Conservation (phyloP, 2,113 vertebrate species). For the Plecturocebus donacophilus region DNA sequence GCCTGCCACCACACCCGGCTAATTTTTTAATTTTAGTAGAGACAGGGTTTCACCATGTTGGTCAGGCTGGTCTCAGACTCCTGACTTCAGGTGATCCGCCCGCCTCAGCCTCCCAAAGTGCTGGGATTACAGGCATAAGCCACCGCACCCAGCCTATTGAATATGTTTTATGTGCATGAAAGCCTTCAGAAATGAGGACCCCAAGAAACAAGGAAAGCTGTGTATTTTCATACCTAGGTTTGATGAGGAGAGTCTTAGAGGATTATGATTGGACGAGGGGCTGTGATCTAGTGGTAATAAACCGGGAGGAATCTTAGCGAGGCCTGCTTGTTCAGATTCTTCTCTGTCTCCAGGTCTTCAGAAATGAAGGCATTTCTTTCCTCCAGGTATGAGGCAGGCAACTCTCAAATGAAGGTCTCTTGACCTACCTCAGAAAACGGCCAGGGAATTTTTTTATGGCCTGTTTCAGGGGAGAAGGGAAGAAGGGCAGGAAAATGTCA, state of each 20-base stretch:
- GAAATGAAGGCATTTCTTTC: neutral
- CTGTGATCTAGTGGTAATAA: neutral
- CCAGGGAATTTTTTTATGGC: neutral
- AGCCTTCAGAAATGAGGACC: neutral
- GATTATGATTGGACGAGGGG: neutral
- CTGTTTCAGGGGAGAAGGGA: neutral
- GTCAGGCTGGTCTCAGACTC: no score
- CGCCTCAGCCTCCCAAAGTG: no score
- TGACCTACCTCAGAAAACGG: neutral
- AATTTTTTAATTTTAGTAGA: no score
- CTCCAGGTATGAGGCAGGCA: neutral
- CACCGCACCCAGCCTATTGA: no score
- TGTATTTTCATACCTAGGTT: neutral
- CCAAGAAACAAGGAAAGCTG: neutral
- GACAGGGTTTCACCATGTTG: no score
- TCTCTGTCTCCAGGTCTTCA: neutral
- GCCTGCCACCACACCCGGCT: no score
- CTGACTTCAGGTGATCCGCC: no score
- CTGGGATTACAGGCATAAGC: no score
- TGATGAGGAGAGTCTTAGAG: neutral
- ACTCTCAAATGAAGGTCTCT: neutral
- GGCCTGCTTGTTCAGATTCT: neutral
- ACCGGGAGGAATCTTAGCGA: neutral
- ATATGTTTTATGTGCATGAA: neutral
- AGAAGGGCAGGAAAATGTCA: neutral